Evolutionary conservation across 2,888 invertebrate genomes (phyloP).

Genomic region (Lithodes maja): DNA sequence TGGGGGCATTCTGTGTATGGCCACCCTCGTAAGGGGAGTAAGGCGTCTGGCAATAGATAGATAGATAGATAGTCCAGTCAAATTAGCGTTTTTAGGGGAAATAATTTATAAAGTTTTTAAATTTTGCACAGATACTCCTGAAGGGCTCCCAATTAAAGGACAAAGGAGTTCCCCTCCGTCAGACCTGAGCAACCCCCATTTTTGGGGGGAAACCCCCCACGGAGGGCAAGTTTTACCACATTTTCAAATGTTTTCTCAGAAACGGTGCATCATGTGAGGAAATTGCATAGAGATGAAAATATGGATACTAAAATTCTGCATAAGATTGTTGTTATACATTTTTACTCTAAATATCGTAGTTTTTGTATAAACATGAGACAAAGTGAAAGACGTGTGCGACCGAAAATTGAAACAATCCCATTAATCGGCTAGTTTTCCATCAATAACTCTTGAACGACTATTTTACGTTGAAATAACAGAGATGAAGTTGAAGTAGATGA

Average conservation of each 20-base stretch:
- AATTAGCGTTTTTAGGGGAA: too few relatives aligned
- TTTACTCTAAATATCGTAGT: constrained; percentile 10
- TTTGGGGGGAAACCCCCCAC: background rate
- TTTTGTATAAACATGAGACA: constrained; percentile 6
- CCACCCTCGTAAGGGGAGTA: too few relatives aligned
- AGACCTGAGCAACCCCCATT: background rate
- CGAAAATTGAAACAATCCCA: background rate
- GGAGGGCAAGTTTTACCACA: background rate
- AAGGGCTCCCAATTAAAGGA: background rate
- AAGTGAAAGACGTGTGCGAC: background rate
- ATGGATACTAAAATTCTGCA: constrained; percentile 13
- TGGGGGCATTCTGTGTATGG: too few relatives aligned
- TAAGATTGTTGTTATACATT: background rate
- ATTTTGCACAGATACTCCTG: constrained; percentile 10
- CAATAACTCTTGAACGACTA: constrained; percentile 18
- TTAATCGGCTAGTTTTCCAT: background rate
- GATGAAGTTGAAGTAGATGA: background rate
- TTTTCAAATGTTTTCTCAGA: background rate
- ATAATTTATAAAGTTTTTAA: too few relatives aligned
- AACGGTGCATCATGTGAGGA: background rate
- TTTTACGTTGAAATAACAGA: constrained; percentile 26
- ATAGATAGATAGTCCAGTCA: too few relatives aligned
- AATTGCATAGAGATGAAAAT: background rate
- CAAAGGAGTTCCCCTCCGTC: constrained; percentile 15
- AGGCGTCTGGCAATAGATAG: too few relatives aligned